phyloP scores from a whole-genome alignment of 2,888 invertebrate genomes.

The Sminthurides aquaticus region DNA sequence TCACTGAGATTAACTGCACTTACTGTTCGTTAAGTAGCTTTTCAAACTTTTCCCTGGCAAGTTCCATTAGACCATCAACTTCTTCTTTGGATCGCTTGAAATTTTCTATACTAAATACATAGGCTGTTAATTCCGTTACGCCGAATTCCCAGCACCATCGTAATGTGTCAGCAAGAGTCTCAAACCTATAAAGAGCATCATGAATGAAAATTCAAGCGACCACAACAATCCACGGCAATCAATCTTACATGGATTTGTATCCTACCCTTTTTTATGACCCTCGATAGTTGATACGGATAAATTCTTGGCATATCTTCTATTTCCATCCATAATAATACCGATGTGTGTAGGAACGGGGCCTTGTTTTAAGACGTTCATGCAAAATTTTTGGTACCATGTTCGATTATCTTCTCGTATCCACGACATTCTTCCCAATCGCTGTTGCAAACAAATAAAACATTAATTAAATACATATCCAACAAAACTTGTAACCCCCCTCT shows the following conservation, averaged over 20 bases:
- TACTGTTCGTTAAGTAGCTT: slow-evolving; percentile 40
- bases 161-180: slow-evolving; percentile 70
- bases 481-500: background rate
- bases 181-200: slow-evolving; percentile 54
- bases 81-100: slow-evolving; percentile 86
- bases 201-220: background rate
- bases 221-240: slow-evolving; percentile 1
- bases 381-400: slow-evolving; percentile 67
- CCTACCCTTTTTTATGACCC: slow-evolving; percentile 50
- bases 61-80: slow-evolving; percentile 76
- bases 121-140: slow-evolving; percentile 90
- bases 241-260: background rate
- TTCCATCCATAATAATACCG: slow-evolving; percentile 75
- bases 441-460: background rate
- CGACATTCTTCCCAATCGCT: slow-evolving; percentile 51
- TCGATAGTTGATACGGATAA: slow-evolving; percentile 48
- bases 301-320: slow-evolving; percentile 38
- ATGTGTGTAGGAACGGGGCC: slow-evolving; percentile 84
- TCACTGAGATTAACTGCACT: slow-evolving; percentile 3
- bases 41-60: slow-evolving; percentile 56
- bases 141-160: slow-evolving; percentile 88
- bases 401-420: slow-evolving; percentile 73
- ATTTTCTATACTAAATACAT: slow-evolving; percentile 98
- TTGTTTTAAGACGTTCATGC: slow-evolving; percentile 64
- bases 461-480: background rate